Evolutionary conservation across 92 coral and sea anemone species (phyloP).

Genomic region (Paramuricea clavata): DNA sequence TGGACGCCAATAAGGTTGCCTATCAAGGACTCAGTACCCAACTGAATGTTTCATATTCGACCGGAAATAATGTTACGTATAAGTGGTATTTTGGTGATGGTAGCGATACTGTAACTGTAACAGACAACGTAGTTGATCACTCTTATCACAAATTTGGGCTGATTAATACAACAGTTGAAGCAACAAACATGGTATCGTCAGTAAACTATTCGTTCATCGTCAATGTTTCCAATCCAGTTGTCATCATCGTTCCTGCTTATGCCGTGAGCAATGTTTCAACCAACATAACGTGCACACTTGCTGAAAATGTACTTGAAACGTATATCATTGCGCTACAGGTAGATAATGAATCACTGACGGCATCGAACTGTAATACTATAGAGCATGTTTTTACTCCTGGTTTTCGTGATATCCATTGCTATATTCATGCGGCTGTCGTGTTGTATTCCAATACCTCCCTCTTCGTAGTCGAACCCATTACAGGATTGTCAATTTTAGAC

Average conservation of each 20-base stretch:
- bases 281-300: slow-evolving; percentile 36
- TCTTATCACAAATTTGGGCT: not conserved
- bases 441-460: slow-evolving; percentile 60
- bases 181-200: slow-evolving; percentile 33
- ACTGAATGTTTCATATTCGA: slow-evolving; percentile 65
- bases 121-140: slow-evolving; percentile 5
- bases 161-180: slow-evolving; percentile 26
- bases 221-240: slow-evolving; percentile 17
- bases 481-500: slow-evolving; percentile 66
- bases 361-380: slow-evolving; percentile 36
- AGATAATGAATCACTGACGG: slow-evolving; percentile 12
- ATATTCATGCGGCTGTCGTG: slow-evolving; percentile 38
- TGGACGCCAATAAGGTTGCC: slow-evolving; percentile 40
- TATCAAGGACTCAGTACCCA: slow-evolving; percentile 70
- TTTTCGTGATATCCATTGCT: slow-evolving; percentile 2
- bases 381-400: slow-evolving; percentile 71
- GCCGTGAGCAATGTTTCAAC: slow-evolving; percentile 2
- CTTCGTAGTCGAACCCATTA: slow-evolving; percentile 74
- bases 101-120: slow-evolving; percentile 8
- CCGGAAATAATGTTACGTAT: slow-evolving; percentile 69
- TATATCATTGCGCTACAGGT: not conserved
- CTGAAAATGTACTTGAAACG: not conserved
- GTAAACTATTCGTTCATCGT: not conserved
- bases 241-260: not conserved
- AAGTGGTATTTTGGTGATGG: slow-evolving; percentile 90